Evolutionary conservation across 2,113 vertebrate species (phyloP).

Genomic region (Drymodes brunneopygia): DNA sequence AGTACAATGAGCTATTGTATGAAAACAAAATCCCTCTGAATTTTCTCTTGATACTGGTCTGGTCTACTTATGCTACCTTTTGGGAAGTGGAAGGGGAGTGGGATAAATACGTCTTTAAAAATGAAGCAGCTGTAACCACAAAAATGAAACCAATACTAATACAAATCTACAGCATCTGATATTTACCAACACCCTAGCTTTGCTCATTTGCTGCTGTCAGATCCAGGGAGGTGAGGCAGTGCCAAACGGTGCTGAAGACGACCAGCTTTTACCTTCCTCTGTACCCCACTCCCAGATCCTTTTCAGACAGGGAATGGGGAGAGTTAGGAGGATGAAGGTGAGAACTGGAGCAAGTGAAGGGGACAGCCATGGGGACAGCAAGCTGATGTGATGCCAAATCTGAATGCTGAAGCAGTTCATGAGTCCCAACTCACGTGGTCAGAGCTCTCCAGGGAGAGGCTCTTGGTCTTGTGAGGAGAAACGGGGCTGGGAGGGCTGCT

Average conservation of each 20-base stretch:
- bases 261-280: slow-evolving; percentile 49
- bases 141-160: slow-evolving; percentile 49
- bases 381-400: slow-evolving; percentile 64
- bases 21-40: slow-evolving; percentile 52
- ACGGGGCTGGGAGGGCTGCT: slow-evolving; percentile 96
- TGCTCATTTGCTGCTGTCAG: slow-evolving; percentile 18
- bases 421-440: slow-evolving; percentile 95
- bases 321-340: slow-evolving; percentile 34
- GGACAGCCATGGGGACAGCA: slow-evolving; percentile 44
- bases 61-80: slow-evolving; percentile 62
- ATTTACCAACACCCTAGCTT: slow-evolving; percentile 41
- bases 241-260: background rate
- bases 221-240: background rate
- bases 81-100: background rate
- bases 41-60: slow-evolving; percentile 47
- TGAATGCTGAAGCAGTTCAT: slow-evolving; percentile 75
- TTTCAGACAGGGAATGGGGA: background rate
- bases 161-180: slow-evolving; percentile 52
- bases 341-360: slow-evolving; percentile 31
- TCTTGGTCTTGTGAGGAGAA: slow-evolving; percentile 96
- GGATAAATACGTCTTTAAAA: slow-evolving; percentile 47
- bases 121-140: slow-evolving; percentile 61
- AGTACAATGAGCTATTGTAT: slow-evolving; percentile 34
- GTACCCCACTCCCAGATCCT: background rate
- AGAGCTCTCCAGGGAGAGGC: slow-evolving; percentile 94